Evolutionary conservation across 2,888 invertebrate species (phyloP), one percentile per base, ranked within the genome.

Genomic region (Drosophila pegasa): DNA sequence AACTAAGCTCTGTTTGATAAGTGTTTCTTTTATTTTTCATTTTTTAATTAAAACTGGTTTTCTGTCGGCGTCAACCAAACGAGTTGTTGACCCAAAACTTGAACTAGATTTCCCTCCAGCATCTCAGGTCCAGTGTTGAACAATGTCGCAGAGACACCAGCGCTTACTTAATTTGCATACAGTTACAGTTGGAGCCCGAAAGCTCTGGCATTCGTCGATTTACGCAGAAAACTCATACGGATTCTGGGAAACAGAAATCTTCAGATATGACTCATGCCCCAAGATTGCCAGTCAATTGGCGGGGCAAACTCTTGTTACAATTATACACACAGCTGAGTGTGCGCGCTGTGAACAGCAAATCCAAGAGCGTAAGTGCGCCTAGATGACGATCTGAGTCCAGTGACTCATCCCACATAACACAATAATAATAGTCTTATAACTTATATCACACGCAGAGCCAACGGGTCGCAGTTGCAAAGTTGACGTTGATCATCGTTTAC

Each of bases 1-100:
- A 64, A 67, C 62, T 43, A 52, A 65, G 69, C 52, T 66, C 62
- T 50, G 45, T 66, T 78, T 78, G 58, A 80, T 78, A 78, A 64
- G 69, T 71, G 78, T 80, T 66, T 56, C 55, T 54, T 65, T 68
- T 78, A 75, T 80, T 66, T 56, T 52, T 54, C 63, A 66, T 78
- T 70, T 74, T 79, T 68, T 78, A 84, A 87, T 83, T 87, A 84
- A 87, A 83, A 83, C 83, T 75, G 71, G 83, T 83, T 83, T 65
- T 35, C 14, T 22, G 61, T 16, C 51, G 57, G 29, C 63, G 57
- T 31, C 63, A 52, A 57, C 59, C 68, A 67, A 68, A 68, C 63
- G 52, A 72, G 74, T 60, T 74, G 80, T 74, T 84, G 74, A 81
- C 81, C 80, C 68, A 78, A 80, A 84, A 84, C 73, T 64, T 84